phyloP scores from a whole-genome alignment of 2,888 invertebrate genomes.

The Pristionchus fissidentatus region DNA sequence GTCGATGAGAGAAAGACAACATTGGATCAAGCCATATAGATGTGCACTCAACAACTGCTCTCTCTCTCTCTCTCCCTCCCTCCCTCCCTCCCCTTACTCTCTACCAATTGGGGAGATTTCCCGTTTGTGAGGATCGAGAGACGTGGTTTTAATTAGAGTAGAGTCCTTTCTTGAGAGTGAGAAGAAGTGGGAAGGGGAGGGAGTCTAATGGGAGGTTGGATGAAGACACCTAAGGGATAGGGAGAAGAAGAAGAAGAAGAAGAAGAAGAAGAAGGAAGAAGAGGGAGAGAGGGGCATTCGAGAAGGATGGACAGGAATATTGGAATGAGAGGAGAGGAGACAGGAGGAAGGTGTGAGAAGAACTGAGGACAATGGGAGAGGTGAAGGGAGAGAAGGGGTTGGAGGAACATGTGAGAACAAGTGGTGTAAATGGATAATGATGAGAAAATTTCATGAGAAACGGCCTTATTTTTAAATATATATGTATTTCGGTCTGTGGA shows the following conservation, averaged over 20 bases:
- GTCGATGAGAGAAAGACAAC: not conserved
- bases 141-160: constrained; percentile 35
- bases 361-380: not conserved
- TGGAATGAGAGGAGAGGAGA: constrained; percentile 4
- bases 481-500: no score
- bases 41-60: not conserved
- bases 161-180: constrained; percentile 41
- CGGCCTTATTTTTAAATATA: not conserved
- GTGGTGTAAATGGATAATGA: constrained; percentile 11
- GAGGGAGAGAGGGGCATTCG: constrained; percentile 3
- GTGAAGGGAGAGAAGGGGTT: not conserved
- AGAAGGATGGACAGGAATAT: constrained; percentile 31
- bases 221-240: constrained; percentile 14
- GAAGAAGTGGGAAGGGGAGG: constrained; percentile 6
- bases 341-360: not conserved
- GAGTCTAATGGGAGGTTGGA: constrained; percentile 39
- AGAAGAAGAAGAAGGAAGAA: not conserved
- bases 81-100: not conserved
- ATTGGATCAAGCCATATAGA: not conserved
- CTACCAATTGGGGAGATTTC: constrained; percentile 23
- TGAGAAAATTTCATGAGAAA: not conserved
- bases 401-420: not conserved
- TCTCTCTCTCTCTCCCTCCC: not conserved
- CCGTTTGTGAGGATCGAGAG: constrained; percentile 30
- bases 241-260: not conserved